Conservation (phyloP, 2,888 invertebrate species). For the Eubasilissa splendida region DNA sequence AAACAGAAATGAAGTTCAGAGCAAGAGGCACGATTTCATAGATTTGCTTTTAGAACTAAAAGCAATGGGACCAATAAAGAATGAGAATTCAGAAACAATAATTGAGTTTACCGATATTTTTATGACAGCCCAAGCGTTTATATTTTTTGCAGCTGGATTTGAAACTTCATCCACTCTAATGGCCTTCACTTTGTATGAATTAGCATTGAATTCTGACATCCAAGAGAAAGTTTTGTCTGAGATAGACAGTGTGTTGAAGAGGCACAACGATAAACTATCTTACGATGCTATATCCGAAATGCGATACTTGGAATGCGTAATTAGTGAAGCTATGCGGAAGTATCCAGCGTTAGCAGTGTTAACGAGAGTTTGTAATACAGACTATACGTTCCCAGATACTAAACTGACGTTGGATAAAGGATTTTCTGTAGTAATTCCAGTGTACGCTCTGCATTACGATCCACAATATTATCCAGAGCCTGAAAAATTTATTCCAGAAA, state of each 20-base stretch:
- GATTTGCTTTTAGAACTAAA: slow-evolving; percentile 42
- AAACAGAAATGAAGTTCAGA: slow-evolving; percentile 42
- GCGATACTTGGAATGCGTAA: slow-evolving; percentile 65
- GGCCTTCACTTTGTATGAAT: slow-evolving; percentile 63
- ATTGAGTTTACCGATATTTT: slow-evolving; percentile 62
- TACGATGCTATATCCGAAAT: slow-evolving; percentile 65
- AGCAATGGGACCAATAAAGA: not conserved
- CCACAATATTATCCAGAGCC: slow-evolving; percentile 66
- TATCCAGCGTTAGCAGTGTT: slow-evolving; percentile 67
- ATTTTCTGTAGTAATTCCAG: slow-evolving; percentile 62
- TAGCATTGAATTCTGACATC: slow-evolving; percentile 64
- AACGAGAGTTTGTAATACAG: slow-evolving; percentile 63
- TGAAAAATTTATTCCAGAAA: slow-evolving; percentile 67
- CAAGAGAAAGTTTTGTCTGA: slow-evolving; percentile 63
- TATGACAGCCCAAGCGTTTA: slow-evolving; percentile 66
- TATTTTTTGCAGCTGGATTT: slow-evolving; percentile 68
- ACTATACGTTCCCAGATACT: slow-evolving; percentile 64
- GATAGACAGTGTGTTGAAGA: slow-evolving; percentile 62
- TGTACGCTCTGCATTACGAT: slow-evolving; percentile 66
- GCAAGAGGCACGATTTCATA: slow-evolving; percentile 46
- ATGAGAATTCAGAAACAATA: slow-evolving; percentile 18
- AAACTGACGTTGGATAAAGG: slow-evolving; percentile 62
- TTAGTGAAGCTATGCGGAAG: slow-evolving; percentile 68
- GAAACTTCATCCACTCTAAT: slow-evolving; percentile 68
- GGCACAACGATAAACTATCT: slow-evolving; percentile 62